Evolutionary conservation across 2,888 invertebrate genomes (phyloP).

Genomic region (Matsumyia berberina): DNA sequence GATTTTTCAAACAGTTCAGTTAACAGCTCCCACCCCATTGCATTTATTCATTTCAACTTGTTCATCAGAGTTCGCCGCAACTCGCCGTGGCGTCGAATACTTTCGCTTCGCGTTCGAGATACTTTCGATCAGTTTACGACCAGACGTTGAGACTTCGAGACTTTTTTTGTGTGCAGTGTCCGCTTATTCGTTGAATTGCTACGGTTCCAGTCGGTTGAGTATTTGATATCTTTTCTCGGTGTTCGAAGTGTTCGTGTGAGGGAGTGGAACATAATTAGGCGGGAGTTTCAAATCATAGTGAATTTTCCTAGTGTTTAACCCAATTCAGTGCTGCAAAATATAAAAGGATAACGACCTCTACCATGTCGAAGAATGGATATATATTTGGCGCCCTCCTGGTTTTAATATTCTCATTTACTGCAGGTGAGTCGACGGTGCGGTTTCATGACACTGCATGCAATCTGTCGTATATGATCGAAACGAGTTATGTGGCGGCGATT

Average conservation of each 20-base stretch:
- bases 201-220: slow-evolving; percentile 13
- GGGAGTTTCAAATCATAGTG: slow-evolving; percentile 38
- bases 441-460: slow-evolving; percentile 20
- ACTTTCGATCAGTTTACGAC: slow-evolving; percentile 74
- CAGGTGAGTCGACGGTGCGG: slow-evolving; percentile 59
- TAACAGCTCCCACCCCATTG: slow-evolving; percentile 26
- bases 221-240: not conserved
- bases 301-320: slow-evolving; percentile 23
- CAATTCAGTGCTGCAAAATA: slow-evolving; percentile 17
- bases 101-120: slow-evolving; percentile 58
- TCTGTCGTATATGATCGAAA: slow-evolving; percentile 39
- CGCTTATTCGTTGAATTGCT: slow-evolving; percentile 14
- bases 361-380: slow-evolving; percentile 70
- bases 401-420: slow-evolving; percentile 59
- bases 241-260: slow-evolving; percentile 20
- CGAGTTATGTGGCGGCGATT: slow-evolving; percentile 21
- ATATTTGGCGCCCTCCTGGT: slow-evolving; percentile 66
- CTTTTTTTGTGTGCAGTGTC: slow-evolving; percentile 53
- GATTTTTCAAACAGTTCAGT: slow-evolving; percentile 39
- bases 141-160: slow-evolving; percentile 71
- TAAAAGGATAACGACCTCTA: slow-evolving; percentile 53
- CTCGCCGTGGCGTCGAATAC: slow-evolving; percentile 48
- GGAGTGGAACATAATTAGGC: slow-evolving; percentile 26
- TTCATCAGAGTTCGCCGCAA: slow-evolving; percentile 57
- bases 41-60: slow-evolving; percentile 43